Base-by-base conservation (phyloP, 2,797 vertebrate genomes). In the Hafferia zeledoni region DNA sequence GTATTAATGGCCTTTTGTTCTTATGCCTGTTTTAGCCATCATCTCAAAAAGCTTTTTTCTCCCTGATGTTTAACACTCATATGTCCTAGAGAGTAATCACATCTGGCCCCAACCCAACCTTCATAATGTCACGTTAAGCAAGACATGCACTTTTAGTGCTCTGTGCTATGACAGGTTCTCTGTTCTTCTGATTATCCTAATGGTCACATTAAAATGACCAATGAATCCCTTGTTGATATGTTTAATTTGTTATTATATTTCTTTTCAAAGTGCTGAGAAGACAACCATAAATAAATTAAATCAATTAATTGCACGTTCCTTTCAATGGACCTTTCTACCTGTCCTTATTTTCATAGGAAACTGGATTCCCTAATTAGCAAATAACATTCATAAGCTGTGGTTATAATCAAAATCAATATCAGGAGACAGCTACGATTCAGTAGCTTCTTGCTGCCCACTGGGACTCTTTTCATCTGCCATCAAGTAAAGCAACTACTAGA, bases 391-490 rank as follows among this genome's bases (percentile, higher is more conserved):
- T 85, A 74, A 91, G 3, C 43, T 71, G 67, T 75, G 65, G 43
- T 83, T 92, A 80, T 83, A 93, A 94, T 74, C 89, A 83, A 83
- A 65, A 87, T 59, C 27, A 91, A 71, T 41, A 87, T 75, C 57
- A 83, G 49, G 17, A 95, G 61, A 39, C 72, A 81, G 72, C 57
- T 83, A 35, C 83, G 76, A 80, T 81, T 93, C 76, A 83, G 46
- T 50, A 88, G 43, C 52, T 80, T 90, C n/a, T 76, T 77, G 33
- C 68, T 90, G 57, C 65, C 84, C 28, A 33, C 35, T 77, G 71
- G 61, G 57, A 56, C 49, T 69, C 41, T 67, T 43, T 24, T 27
- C 68, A 71, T 75, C 80, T 86, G 67, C 57, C 52, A 22, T 84
- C 87, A 89, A 81, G 72, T 39, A 35, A 35, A 75, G 31, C 41